Evolutionary conservation across 2,113 vertebrate species (phyloP).

Genomic region (Argyrosomus japonicus): DNA sequence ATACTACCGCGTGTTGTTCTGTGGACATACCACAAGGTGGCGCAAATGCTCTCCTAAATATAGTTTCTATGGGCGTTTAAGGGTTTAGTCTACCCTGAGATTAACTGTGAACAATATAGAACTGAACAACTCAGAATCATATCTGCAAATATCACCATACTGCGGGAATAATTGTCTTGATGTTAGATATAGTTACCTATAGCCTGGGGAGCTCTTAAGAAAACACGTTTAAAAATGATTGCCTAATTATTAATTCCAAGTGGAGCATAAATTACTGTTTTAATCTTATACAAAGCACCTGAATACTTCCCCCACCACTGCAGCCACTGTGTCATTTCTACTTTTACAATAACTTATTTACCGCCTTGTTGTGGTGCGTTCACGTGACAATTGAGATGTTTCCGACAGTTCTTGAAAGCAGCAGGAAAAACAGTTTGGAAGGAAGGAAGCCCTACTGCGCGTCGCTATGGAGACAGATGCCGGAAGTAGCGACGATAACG

Average conservation of each 20-base stretch:
- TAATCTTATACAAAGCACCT: background rate
- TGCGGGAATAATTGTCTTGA: too few relatives aligned
- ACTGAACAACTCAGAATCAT: too few relatives aligned
- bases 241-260: too few relatives aligned
- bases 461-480: slow-evolving; percentile 9
- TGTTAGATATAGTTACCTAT: too few relatives aligned
- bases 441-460: background rate
- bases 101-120: too few relatives aligned
- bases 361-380: background rate
- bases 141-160: too few relatives aligned
- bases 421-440: background rate
- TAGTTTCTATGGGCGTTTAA: too few relatives aligned
- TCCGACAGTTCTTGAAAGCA: slow-evolving; percentile 18
- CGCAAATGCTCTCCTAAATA: background rate
- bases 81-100: background rate
- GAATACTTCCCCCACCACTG: background rate
- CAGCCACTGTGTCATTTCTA: background rate
- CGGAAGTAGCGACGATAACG: background rate
- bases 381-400: background rate
- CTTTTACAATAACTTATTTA: too few relatives aligned
- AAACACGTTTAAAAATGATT: too few relatives aligned
- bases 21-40: background rate
- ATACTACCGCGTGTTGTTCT: background rate
- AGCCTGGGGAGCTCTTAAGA: too few relatives aligned
- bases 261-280: too few relatives aligned